A percentile compares a stretch with the other conserved stretches of the same genome.
Evolutionary conservation across 1,140 invertebrate species (phyloP).

Genomic region (Drosophila pruinosa): DNA sequence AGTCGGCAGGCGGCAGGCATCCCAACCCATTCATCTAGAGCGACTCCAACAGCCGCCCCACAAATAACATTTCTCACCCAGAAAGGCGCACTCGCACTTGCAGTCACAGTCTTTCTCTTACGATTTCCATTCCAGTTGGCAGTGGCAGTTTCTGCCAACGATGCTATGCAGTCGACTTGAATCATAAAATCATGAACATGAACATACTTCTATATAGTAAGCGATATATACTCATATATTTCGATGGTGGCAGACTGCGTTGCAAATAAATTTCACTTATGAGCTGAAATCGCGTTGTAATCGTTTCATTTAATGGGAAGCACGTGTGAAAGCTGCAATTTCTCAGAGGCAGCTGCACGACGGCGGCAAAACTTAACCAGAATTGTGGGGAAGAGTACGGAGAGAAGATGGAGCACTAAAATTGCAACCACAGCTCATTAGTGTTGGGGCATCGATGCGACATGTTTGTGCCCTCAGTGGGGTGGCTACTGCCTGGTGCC

Average conservation of each 20-base stretch:
- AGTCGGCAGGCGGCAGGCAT: conserved; percentile 2
- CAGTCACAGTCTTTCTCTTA: not conserved
- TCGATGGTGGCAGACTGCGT: conserved; percentile 39
- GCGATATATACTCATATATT: conserved; percentile 30
- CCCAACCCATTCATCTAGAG: conserved; percentile 10
- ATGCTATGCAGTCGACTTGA: conserved; percentile 36
- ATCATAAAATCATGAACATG: conserved; percentile 58
- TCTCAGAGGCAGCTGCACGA: conserved; percentile 35
- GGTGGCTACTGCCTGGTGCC: not conserved
- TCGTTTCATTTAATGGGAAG: conserved; percentile 80
- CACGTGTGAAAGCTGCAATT: conserved; percentile 78
- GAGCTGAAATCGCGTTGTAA: conserved; percentile 66
- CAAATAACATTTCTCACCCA: conserved; percentile 40
- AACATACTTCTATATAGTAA: conserved; percentile 25
- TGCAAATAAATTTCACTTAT: conserved; percentile 81
- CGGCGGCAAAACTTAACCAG: conserved; percentile 27
- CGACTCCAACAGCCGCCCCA: conserved; percentile 30
- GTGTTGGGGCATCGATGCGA: conserved; percentile 46
- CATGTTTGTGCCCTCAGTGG: conserved; percentile 17
- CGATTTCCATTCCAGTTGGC: not conserved
- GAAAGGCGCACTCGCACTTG: not conserved
- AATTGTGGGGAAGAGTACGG: conserved; percentile 31
- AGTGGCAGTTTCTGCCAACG: conserved; percentile 5
- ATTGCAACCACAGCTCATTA: conserved; percentile 61
- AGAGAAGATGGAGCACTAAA: conserved; percentile 1